Conservation (phyloP, 1,140 invertebrate genomes). For the Pectinophora gossypiella region DNA sequence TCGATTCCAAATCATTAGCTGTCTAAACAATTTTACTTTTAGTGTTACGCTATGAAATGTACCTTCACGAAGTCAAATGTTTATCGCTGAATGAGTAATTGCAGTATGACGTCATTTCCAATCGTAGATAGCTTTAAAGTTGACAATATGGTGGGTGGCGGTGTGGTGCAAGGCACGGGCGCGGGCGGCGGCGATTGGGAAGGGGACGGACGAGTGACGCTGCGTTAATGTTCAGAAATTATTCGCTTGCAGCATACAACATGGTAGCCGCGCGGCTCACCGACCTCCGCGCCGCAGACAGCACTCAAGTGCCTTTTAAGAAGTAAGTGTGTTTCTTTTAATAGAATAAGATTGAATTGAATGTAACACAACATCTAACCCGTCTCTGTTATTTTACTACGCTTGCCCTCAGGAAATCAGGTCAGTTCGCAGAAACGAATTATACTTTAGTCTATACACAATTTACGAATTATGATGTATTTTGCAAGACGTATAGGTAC, state of each 20-base stretch:
- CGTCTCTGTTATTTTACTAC: background rate
- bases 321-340: slow-evolving; percentile 83
- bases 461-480: no score
- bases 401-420: slow-evolving; percentile 53
- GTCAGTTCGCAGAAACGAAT: slow-evolving; percentile 35
- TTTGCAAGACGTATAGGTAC: no score
- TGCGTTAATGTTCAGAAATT: slow-evolving; percentile 79
- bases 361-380: background rate
- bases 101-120: no score
- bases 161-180: slow-evolving; percentile 16
- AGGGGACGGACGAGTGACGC: slow-evolving; percentile 43
- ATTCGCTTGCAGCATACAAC: slow-evolving; percentile 93
- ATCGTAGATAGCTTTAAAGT: slow-evolving; percentile 29
- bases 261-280: slow-evolving; percentile 97
- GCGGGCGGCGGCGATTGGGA: slow-evolving; percentile 47
- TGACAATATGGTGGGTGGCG: slow-evolving; percentile 66
- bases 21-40: no score
- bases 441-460: no score
- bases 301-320: slow-evolving; percentile 98
- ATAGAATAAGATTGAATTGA: background rate
- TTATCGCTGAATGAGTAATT: no score
- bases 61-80: no score
- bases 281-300: slow-evolving; percentile 88
- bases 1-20: no score
- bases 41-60: no score